Conservation (phyloP, 2,797 vertebrate genomes). For the Neomorphus geoffroyi region DNA sequence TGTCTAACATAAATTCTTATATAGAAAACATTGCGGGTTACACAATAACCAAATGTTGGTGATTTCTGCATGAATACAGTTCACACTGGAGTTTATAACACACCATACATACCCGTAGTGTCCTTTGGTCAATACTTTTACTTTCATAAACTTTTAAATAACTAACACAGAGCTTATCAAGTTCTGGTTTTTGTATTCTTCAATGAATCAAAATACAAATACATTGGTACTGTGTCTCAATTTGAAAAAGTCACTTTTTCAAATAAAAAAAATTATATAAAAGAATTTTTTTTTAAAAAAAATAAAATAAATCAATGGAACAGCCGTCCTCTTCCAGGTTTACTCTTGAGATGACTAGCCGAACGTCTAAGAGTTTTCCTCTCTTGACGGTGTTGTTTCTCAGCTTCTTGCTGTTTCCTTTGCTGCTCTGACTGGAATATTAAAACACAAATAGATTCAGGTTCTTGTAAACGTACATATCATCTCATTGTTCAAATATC, state of each 20-base stretch:
- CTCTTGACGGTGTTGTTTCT: conserved; percentile 88
- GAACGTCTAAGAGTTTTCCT: conserved; percentile 88
- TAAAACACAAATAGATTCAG: conserved; percentile 8
- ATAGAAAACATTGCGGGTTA: neutral
- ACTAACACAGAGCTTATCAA: neutral
- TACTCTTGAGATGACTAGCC: conserved; percentile 85
- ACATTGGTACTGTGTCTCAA: neutral
- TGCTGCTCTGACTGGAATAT: conserved; percentile 86
- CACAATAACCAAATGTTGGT: neutral
- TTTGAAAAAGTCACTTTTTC: neutral
- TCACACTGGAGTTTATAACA: neutral
- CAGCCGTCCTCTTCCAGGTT: conserved; percentile 54
- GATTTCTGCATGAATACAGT: neutral
- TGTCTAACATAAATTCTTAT: neutral
- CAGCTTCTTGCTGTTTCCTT: conserved; percentile 87
- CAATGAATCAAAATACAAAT: neutral
- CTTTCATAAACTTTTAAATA: neutral
- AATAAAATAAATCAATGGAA: conserved; percentile 52
- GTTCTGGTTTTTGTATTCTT: neutral
- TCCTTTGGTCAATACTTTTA: neutral
- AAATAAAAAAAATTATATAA: neutral
- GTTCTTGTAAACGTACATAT: neutral
- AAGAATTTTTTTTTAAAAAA: neutral
- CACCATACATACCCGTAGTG: neutral
- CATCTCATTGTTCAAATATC: neutral